These are phyloP conservation scores for Blastomussa wellsi DNA, from an alignment of 92 coral and sea anemone genomes.

Conservation along the genomic window DNA sequence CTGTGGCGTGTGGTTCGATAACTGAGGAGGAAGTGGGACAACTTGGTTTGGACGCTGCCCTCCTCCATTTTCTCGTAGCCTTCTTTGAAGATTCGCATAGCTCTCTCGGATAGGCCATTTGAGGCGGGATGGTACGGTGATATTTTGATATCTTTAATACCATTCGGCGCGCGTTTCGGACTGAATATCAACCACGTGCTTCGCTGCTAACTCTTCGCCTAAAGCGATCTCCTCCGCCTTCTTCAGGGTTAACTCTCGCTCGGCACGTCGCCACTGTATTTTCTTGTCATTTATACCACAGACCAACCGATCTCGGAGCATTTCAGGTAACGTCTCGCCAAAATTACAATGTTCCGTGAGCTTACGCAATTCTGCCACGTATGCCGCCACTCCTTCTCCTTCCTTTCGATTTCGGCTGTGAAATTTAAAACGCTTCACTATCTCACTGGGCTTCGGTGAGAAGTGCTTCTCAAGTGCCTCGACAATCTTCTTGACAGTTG, in stretches of 20 bases:
- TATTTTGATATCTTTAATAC: slow-evolving; percentile 52
- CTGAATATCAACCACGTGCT: slow-evolving; percentile 35
- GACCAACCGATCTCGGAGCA: slow-evolving; percentile 53
- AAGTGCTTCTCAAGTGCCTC: slow-evolving; percentile 15
- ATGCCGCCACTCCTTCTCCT: slow-evolving; percentile 35
- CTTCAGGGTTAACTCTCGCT: slow-evolving; percentile 29
- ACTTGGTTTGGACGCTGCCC: slow-evolving; percentile 47
- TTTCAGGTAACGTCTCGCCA: neutral
- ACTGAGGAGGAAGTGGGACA: too few relatives aligned
- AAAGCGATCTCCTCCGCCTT: slow-evolving; percentile 40
- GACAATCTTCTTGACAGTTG: slow-evolving; percentile 2
- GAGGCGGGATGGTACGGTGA: slow-evolving; percentile 61
- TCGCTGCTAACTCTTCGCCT: slow-evolving; percentile 20
- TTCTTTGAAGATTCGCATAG: too few relatives aligned
- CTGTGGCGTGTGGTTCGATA: too few relatives aligned
- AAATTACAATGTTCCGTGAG: too few relatives aligned
- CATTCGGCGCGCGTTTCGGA: slow-evolving; percentile 39
- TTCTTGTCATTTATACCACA: slow-evolving; percentile 40
- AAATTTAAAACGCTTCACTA: slow-evolving; percentile 59
- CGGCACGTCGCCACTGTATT: slow-evolving; percentile 47
- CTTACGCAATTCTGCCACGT: slow-evolving; percentile 7
- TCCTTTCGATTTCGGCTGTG: slow-evolving; percentile 41
- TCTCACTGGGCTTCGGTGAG: slow-evolving; percentile 53
- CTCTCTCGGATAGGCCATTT: slow-evolving; percentile 62
- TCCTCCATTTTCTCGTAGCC: slow-evolving; percentile 65